Percentiles rank a stretch among this genome's conserved stretches.
Conservation (phyloP, 2,888 invertebrate genomes). For the Stenchaetothrips biformis region DNA sequence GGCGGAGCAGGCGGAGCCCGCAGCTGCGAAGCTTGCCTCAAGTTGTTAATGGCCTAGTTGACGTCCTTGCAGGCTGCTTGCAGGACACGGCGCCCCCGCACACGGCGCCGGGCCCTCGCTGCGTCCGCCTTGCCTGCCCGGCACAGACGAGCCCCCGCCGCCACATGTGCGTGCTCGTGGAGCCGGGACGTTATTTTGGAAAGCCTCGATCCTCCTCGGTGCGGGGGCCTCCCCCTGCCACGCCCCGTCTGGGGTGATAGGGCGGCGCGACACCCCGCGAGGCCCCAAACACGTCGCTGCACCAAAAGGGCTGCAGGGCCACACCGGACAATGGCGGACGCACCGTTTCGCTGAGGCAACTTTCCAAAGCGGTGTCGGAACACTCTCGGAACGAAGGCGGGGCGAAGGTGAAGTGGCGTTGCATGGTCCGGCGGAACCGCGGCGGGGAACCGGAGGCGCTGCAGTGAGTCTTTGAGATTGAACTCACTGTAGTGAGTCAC, state of each 20-base stretch:
- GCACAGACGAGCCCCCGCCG: not conserved
- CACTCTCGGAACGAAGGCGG: not conserved
- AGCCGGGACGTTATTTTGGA: no score
- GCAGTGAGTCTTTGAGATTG: no score
- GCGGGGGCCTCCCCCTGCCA: not conserved
- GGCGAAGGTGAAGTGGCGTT: not conserved
- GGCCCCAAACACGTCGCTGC: constrained; percentile 31
- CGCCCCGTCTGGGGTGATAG: not conserved
- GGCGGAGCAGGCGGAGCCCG: not conserved
- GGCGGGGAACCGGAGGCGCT: no score
- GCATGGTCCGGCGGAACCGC: not conserved
- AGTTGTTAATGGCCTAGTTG: no score
- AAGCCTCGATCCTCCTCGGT: not conserved
- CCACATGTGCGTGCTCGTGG: no score
- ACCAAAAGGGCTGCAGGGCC: constrained; percentile 35
- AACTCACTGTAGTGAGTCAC: no score
- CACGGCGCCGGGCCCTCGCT: not conserved
- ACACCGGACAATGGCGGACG: not conserved
- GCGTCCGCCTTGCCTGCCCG: not conserved
- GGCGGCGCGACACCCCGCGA: not conserved
- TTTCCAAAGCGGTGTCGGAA: not conserved
- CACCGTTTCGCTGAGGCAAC: no score
- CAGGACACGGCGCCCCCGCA: not conserved
- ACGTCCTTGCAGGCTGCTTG: not conserved
- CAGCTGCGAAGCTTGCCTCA: not conserved